These are phyloP conservation scores for Elephas maximus DNA, from an alignment of 2,113 vertebrate species.

Conservation along the genomic window DNA sequence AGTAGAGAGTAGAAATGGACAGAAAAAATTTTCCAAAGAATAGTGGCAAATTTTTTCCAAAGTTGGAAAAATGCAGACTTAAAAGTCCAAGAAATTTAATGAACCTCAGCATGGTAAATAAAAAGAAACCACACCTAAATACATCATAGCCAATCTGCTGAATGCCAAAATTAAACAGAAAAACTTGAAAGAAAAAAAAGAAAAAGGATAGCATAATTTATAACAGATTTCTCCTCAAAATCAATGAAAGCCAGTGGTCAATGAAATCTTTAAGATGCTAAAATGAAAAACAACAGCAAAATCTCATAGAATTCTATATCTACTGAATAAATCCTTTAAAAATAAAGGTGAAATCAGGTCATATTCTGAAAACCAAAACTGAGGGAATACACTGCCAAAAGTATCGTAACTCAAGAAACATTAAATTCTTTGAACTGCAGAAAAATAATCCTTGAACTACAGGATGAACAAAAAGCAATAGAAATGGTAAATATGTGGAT, in stretches of 20 bases:
- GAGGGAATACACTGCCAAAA: not conserved
- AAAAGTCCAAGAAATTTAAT: not conserved
- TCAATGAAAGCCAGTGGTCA: not conserved
- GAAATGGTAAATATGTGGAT: not conserved
- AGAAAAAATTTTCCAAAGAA: not conserved
- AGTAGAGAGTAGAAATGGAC: not conserved
- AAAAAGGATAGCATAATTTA: not conserved
- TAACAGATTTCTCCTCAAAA: not conserved
- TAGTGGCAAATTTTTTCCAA: not conserved
- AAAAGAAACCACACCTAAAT: not conserved
- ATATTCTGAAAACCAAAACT: not conserved
- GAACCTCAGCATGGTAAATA: not conserved
- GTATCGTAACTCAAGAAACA: not conserved
- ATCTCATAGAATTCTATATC: not conserved
- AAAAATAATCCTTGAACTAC: not conserved
- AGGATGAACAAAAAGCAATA: constrained; percentile 26
- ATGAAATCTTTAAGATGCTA: not conserved
- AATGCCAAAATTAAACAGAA: constrained; percentile 19
- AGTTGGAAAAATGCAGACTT: not conserved
- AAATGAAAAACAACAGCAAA: not conserved
- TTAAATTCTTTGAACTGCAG: not conserved
- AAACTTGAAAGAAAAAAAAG: not conserved
- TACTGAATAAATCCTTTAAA: not conserved
- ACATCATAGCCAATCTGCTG: not conserved
- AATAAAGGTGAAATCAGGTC: not conserved